phyloP scores from a whole-genome alignment of 2,797 vertebrate species.

The Rhabdophis nuchalis region DNA sequence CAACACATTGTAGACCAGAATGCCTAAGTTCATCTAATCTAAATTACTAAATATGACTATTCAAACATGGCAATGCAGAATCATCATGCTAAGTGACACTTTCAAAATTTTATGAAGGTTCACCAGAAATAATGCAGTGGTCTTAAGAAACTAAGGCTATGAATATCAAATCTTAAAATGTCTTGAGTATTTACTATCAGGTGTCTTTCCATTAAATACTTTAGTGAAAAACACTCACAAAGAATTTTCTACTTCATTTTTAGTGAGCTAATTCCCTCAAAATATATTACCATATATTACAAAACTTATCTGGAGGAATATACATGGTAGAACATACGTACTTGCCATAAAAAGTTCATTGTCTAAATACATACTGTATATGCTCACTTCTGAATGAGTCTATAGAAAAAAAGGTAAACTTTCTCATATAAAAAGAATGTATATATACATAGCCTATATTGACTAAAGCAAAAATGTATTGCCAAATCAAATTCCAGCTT shows the following conservation, averaged over 20 bases:
- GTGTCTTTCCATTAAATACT: neutral
- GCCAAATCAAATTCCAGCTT: neutral
- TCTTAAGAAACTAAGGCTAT: neutral
- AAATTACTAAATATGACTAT: neutral
- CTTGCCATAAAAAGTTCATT: neutral
- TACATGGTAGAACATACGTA: neutral
- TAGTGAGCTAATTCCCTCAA: neutral
- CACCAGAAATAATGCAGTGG: neutral
- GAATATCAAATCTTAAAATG: neutral
- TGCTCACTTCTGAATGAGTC: neutral
- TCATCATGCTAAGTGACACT: neutral
- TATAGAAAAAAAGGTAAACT: neutral
- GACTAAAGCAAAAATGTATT: neutral
- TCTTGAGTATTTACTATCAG: neutral
- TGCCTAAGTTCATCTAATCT: neutral
- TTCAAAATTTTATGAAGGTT: neutral
- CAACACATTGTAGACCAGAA: neutral
- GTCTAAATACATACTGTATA: neutral
- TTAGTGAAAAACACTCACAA: neutral
- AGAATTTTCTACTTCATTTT: neutral
- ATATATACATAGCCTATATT: neutral
- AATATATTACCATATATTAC: neutral
- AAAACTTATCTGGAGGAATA: neutral
- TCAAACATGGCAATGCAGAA: neutral
- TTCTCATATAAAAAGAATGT: neutral